These are phyloP conservation scores for Lepeophtheirus salmonis DNA, from an alignment of 1,140 invertebrate genomes.

Conservation along the genomic window DNA sequence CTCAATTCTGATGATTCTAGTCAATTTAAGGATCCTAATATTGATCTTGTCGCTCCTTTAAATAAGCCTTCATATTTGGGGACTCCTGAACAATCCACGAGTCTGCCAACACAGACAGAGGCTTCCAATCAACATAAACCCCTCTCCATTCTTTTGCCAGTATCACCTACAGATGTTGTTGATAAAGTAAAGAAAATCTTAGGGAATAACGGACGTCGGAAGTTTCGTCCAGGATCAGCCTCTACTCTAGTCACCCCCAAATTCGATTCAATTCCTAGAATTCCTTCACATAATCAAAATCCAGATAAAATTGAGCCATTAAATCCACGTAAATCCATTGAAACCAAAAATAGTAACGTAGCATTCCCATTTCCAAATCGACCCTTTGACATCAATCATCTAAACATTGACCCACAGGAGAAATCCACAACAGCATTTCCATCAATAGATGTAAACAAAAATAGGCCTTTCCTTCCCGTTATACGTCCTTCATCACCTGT, in stretches of 20 bases:
- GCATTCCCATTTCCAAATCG: background rate
- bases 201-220: background rate
- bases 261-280: too few relatives aligned
- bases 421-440: background rate
- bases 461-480: background rate
- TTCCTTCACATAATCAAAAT: too few relatives aligned
- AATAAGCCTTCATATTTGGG: too few relatives aligned
- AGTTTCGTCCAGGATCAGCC: too few relatives aligned
- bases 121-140: background rate
- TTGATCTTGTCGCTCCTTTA: background rate
- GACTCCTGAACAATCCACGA: background rate
- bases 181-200: background rate
- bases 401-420: background rate
- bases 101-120: background rate
- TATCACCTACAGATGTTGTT: background rate
- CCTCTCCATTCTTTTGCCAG: background rate
- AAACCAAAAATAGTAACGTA: background rate
- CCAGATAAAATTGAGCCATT: too few relatives aligned
- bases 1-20: background rate
- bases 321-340: background rate
- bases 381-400: background rate
- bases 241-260: background rate
- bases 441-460: background rate
- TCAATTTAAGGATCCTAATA: background rate
- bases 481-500: background rate